Percentiles rank a stretch among this genome's conserved stretches.
Conservation (phyloP, 2,113 vertebrate genomes). For the Mobula birostris region DNA sequence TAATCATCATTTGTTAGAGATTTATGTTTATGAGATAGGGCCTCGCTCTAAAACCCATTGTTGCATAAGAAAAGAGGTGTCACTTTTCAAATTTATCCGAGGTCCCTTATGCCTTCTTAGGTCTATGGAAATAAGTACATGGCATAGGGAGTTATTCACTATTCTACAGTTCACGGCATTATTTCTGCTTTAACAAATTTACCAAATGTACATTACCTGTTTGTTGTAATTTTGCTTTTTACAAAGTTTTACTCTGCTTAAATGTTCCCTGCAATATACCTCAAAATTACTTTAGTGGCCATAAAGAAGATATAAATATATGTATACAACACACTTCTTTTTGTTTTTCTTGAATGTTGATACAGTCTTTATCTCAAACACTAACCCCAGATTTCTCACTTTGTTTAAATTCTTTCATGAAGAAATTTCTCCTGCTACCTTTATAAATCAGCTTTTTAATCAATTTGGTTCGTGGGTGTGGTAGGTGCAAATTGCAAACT, state of each 20-base stretch:
- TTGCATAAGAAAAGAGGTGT: too few relatives aligned
- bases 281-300: not conserved
- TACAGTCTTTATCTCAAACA: not conserved
- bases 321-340: not conserved
- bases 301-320: not conserved
- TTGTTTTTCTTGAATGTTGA: not conserved
- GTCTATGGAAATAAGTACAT: too few relatives aligned
- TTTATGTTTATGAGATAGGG: not conserved
- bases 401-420: not conserved
- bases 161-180: not conserved
- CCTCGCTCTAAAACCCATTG: not conserved
- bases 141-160: not conserved
- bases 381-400: not conserved
- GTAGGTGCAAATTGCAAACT: constrained; percentile 25
- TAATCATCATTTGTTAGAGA: not conserved
- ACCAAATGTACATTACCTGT: not conserved
- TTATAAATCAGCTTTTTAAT: not conserved
- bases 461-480: constrained; percentile 10
- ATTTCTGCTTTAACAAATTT: not conserved
- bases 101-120: not conserved
- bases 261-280: not conserved
- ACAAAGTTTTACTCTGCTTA: not conserved
- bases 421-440: not conserved
- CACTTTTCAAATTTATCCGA: not conserved
- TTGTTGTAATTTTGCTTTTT: not conserved